Evolutionary conservation across 2,797 vertebrate species (phyloP).

Genomic region (Pseudochaenichthys georgianus): DNA sequence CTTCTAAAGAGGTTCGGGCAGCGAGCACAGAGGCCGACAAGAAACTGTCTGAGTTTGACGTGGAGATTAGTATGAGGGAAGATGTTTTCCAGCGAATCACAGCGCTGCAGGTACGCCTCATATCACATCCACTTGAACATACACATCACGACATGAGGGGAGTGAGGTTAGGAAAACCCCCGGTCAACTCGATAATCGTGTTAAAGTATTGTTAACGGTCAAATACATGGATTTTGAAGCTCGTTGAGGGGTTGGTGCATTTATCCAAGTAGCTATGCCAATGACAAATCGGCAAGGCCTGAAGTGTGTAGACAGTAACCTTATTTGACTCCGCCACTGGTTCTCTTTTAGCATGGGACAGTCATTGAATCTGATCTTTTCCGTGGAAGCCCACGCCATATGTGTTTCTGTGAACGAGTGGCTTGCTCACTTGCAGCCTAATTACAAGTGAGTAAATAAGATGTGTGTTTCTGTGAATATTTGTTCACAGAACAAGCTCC

Average conservation of each 20-base stretch:
- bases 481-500: conserved; percentile 86
- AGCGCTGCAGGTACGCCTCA: conserved; percentile 88
- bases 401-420: background rate
- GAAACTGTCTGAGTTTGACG: conserved; percentile 92
- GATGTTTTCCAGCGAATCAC: conserved; percentile 91
- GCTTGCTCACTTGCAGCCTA: background rate
- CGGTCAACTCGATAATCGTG: background rate
- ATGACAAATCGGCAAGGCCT: background rate
- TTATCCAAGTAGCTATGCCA: conserved; percentile 6
- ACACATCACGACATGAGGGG: background rate
- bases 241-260: conserved; percentile 14
- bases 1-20: conserved; percentile 87
- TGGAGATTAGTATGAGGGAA: conserved; percentile 95
- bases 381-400: background rate
- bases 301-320: background rate
- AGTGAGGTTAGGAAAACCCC: background rate
- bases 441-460: conserved; percentile 3
- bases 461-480: background rate
- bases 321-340: conserved; percentile 5
- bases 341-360: conserved; percentile 46
- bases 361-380: conserved; percentile 39
- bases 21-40: conserved; percentile 97
- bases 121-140: background rate
- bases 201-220: conserved; percentile 1
- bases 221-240: conserved; percentile 8